Percentiles rank a stretch among this genome's conserved stretches.
phyloP scores from a whole-genome alignment of 64 coral and sea anemone species.

The Trachythela sp. region DNA sequence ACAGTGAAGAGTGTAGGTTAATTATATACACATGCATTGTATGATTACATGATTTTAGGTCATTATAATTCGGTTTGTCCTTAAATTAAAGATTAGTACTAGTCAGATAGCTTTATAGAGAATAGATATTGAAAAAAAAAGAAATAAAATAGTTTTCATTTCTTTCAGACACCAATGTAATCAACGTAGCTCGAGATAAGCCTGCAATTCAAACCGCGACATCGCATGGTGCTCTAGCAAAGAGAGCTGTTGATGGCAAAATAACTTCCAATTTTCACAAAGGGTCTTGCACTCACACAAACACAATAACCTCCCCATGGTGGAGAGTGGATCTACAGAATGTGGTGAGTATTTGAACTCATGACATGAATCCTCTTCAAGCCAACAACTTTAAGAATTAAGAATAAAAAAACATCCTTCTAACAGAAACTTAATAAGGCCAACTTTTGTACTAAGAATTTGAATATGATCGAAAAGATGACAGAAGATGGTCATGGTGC shows the following conservation, averaged over 20 bases:
- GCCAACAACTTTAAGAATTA: too few relatives aligned
- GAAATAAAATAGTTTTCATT: background rate
- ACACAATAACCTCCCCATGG: background rate
- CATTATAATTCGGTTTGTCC: too few relatives aligned
- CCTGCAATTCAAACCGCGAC: background rate
- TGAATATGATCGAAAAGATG: too few relatives aligned
- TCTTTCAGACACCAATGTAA: background rate
- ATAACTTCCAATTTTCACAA: background rate
- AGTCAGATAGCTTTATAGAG: too few relatives aligned
- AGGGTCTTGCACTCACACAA: background rate
- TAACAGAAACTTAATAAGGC: too few relatives aligned
- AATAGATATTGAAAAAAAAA: background rate
- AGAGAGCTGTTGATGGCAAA: background rate
- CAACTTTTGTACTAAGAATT: too few relatives aligned
- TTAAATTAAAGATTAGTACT: too few relatives aligned
- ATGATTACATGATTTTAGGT: too few relatives aligned
- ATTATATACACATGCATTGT: too few relatives aligned
- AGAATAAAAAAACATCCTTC: too few relatives aligned
- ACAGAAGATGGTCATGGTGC: too few relatives aligned
- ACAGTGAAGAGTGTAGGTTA: too few relatives aligned
- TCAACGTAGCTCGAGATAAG: background rate
- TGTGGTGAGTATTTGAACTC: background rate
- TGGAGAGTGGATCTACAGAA: background rate
- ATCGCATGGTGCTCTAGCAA: background rate
- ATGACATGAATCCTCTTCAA: background rate